Evolutionary conservation across 1,140 invertebrate species (phyloP).

Genomic region (Hirudo medicinalis): DNA sequence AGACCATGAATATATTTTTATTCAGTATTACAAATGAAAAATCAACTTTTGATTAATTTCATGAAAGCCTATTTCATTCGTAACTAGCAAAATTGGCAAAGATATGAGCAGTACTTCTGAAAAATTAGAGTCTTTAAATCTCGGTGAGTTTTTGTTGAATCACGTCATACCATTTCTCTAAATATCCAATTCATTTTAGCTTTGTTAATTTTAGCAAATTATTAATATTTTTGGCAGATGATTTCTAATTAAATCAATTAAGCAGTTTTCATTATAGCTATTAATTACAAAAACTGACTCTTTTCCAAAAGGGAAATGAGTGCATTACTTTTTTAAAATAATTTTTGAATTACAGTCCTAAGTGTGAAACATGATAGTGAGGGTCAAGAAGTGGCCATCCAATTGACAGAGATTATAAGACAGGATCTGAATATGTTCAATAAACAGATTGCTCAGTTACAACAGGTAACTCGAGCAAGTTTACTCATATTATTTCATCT

Average conservation of each 20-base stretch:
- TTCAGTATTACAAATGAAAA: too few relatives aligned
- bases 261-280: too few relatives aligned
- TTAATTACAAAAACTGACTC: too few relatives aligned
- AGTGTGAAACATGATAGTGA: constrained; percentile 72
- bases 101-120: constrained; percentile 89
- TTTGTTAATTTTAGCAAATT: too few relatives aligned
- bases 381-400: constrained; percentile 76
- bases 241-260: too few relatives aligned
- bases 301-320: too few relatives aligned
- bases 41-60: too few relatives aligned
- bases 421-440: constrained; percentile 86
- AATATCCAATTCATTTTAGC: too few relatives aligned
- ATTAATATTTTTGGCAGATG: too few relatives aligned
- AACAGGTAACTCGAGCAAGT: constrained; percentile 31
- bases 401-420: constrained; percentile 93
- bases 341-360: too few relatives aligned
- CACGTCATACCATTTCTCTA: constrained; percentile 52
- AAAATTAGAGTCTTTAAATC: constrained; percentile 87
- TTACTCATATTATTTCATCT: not conserved
- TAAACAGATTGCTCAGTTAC: constrained; percentile 71
- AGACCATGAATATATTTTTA: too few relatives aligned
- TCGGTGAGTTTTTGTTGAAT: constrained; percentile 55
- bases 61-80: constrained; percentile 16
- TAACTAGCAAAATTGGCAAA: constrained; percentile 70
- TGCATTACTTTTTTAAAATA: too few relatives aligned